A percentile compares a stretch with the other conserved stretches of the same genome.
These are phyloP conservation scores for Hyla sarda DNA, from an alignment of 2,113 vertebrate species.

Conservation along the genomic window DNA sequence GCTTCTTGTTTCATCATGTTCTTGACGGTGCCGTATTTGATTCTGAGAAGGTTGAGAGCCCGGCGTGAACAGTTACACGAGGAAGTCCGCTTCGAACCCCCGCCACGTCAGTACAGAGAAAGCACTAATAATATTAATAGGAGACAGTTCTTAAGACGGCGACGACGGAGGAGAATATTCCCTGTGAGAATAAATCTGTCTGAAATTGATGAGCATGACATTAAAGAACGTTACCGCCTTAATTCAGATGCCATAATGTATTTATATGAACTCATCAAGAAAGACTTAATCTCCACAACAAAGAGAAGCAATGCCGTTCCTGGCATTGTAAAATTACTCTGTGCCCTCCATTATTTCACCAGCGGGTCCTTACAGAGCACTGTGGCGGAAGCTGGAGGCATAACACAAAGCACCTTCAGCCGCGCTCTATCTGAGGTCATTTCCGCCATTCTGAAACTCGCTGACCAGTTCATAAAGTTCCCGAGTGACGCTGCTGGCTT, in stretches of 20 bases:
- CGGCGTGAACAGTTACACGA: background rate
- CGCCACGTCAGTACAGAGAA: constrained; percentile 7
- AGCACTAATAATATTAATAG: constrained; percentile 8
- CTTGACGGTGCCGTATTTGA: constrained; percentile 34
- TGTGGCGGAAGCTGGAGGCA: constrained; percentile 42
- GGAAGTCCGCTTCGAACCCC: background rate
- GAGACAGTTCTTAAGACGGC: constrained; percentile 34
- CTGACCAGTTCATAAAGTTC: constrained; percentile 32
- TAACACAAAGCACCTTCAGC: constrained; percentile 52
- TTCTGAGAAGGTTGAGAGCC: constrained; percentile 36
- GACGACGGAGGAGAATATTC: constrained; percentile 39
- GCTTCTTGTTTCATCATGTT: constrained; percentile 18
- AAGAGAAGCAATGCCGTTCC: constrained; percentile 52
- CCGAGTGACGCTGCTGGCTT: background rate
- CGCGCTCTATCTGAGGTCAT: constrained; percentile 45
- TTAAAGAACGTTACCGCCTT: constrained; percentile 48
- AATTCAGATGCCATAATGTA: constrained; percentile 47
- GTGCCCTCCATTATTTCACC: constrained; percentile 49
- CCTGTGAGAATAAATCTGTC: constrained; percentile 38
- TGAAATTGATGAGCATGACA: constrained; percentile 46
- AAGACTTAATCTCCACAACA: constrained; percentile 48
- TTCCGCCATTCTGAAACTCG: constrained; percentile 38
- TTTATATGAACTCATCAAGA: constrained; percentile 49
- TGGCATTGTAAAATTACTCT: constrained; percentile 52
- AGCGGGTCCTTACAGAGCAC: constrained; percentile 46